Base-by-base conservation (phyloP, 2,797 vertebrate genomes). In the Pseudotriccus pelzelni region DNA sequence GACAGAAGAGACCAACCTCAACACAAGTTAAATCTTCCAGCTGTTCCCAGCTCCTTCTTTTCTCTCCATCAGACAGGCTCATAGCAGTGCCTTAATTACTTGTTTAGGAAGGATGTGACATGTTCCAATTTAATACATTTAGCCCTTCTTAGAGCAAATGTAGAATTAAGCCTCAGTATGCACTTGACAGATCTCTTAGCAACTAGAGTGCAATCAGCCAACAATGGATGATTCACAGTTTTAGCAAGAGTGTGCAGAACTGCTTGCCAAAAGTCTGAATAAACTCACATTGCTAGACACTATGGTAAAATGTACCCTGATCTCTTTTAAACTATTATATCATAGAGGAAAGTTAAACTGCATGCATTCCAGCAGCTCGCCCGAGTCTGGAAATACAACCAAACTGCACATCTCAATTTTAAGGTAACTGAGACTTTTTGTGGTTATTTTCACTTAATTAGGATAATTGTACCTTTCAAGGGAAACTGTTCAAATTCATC, bases 211-310 rank as follows among this genome's bases (percentile, higher is more conserved):
- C 96, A 95, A 94, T 97, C 88, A 85, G 97, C 97, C 97, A 97
- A 98, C 97, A 98, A 98, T 97, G 96, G 96, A 93, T 97, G 97
- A 98, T 98, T 98, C 98, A 98, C 92, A 92, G 97, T 97, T 98
- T 97, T 90, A 97, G 95, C 95, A 87, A 92, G 96, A 96, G 96
- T 97, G 96, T 93, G 94, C 97, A 96, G 97, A 96, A 97, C 85
- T 89, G 96, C 92, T 95, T 97, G 98, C 98, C 98, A 98, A 97
- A 97, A 94, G 97, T 95, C 97, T 97, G 97, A 97, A 98, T 96
- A 97, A 97, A 97, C 94, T 97, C 97, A 97, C 97, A 98, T 97
- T 97, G 98, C 97, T 97, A 98, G 98, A 98, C 97, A 96, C 97
- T 97, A 97, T 89, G 97, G 97, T 97, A 98, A 98, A 97, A 98